Percentiles rank a stretch among this genome's conserved stretches.
These are phyloP conservation scores for Corbicula japonica DNA, from an alignment of 2,888 invertebrate species.

Conservation along the genomic window DNA sequence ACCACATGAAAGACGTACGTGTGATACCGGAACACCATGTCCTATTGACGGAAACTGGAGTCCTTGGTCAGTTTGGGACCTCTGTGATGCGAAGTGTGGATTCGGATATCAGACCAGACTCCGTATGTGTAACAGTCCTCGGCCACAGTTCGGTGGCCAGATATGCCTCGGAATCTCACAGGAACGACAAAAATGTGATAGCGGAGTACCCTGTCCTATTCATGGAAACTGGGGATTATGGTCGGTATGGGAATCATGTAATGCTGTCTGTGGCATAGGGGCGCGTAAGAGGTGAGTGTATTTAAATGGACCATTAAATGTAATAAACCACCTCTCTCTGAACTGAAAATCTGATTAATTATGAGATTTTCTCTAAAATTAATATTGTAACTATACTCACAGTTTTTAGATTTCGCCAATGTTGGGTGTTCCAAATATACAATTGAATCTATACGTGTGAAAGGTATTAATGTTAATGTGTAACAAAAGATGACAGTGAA, in stretches of 20 bases:
- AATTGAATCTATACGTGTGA: no score
- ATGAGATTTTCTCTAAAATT: no score
- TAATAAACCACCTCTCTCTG: no score
- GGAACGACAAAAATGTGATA: constrained; percentile 45
- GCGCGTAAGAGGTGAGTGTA: constrained; percentile 28
- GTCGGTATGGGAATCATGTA: constrained; percentile 50
- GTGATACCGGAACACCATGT: constrained; percentile 51
- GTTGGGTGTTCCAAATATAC: no score
- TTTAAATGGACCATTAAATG: no score
- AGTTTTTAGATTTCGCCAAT: no score
- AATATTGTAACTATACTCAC: no score
- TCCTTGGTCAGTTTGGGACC: constrained; percentile 46
- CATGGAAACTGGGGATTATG: constrained; percentile 59
- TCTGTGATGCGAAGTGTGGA: constrained; percentile 54
- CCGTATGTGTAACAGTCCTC: constrained; percentile 58
- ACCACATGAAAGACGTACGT: constrained; percentile 39
- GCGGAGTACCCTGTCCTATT: constrained; percentile 33
- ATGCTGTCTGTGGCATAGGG: constrained; percentile 49
- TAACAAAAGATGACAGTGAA: no score
- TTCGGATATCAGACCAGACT: constrained; percentile 34
- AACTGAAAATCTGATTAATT: no score
- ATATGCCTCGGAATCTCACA: constrained; percentile 46
- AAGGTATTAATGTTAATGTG: no score
- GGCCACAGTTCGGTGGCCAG: constrained; percentile 53
- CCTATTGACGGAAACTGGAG: constrained; percentile 60